phyloP scores from a whole-genome alignment of 2,113 vertebrate species.

The Pangasianodon gigas region DNA sequence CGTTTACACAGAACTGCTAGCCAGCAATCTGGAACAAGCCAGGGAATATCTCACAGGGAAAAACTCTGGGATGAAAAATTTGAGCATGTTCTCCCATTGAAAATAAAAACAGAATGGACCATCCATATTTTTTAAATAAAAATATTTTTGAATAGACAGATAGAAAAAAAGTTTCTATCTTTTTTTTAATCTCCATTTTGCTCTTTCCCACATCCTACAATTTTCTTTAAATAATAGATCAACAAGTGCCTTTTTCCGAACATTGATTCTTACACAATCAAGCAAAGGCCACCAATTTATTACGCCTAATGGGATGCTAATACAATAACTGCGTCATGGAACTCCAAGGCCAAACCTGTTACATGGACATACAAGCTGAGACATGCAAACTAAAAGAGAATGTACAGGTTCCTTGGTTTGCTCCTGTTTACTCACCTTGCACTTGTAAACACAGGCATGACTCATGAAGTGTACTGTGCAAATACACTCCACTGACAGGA shows the following conservation, averaged over 20 bases:
- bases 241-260: not conserved
- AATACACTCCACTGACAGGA: not conserved
- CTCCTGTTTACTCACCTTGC: not conserved
- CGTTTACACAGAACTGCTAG: not conserved
- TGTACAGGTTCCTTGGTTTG: conserved; percentile 7
- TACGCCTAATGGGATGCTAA: not conserved
- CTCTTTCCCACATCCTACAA: not conserved
- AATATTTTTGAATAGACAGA: conserved; percentile 18
- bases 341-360: not conserved
- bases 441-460: not conserved
- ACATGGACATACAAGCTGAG: not conserved
- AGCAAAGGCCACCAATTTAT: not conserved
- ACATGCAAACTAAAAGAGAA: not conserved
- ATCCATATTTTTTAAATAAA: not conserved
- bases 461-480: not conserved
- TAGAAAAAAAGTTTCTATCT: not conserved
- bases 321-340: not conserved
- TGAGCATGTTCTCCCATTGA: not conserved
- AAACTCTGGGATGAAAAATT: not conserved
- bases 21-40: not conserved
- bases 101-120: not conserved
- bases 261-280: conserved; percentile 7
- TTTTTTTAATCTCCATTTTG: not conserved
- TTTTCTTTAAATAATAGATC: not conserved
- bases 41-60: not conserved